Percentiles rank a stretch among this genome's conserved stretches.
Conservation (phyloP, 1,140 invertebrate species). For the Drosophila ercepeae region DNA sequence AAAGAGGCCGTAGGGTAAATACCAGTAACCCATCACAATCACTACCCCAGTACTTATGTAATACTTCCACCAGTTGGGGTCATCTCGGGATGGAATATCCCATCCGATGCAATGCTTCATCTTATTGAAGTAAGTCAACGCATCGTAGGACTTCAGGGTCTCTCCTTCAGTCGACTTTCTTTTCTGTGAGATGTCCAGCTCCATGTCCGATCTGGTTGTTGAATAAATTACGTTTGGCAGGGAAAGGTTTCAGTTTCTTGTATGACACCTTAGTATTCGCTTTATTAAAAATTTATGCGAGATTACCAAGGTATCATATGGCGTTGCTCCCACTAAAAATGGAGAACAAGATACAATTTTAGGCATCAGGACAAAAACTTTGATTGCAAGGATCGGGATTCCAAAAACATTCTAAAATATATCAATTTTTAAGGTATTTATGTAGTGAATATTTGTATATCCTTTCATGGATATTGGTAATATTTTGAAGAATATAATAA, state of each 20-base stretch:
- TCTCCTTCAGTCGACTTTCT: neutral
- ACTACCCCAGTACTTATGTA: conserved; percentile 15
- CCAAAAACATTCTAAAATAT: no score
- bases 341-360: no score
- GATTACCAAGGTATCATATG: neutral
- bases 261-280: neutral
- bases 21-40: conserved; percentile 4
- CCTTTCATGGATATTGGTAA: no score
- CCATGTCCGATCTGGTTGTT: neutral
- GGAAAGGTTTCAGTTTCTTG: neutral
- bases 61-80: conserved; percentile 24
- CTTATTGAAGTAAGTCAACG: conserved; percentile 2
- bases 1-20: conserved; percentile 15
- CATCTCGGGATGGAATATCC: neutral
- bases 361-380: no score
- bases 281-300: neutral
- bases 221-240: neutral
- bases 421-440: no score
- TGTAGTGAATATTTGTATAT: no score
- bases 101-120: conserved; percentile 6
- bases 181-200: conserved; percentile 6
- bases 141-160: neutral
- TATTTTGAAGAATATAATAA: no score
- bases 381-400: no score
- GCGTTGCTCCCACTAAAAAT: conserved; percentile 2